Evolutionary conservation across 2,113 vertebrate species (phyloP).

Genomic region (Chaetorhynchus papuensis): DNA sequence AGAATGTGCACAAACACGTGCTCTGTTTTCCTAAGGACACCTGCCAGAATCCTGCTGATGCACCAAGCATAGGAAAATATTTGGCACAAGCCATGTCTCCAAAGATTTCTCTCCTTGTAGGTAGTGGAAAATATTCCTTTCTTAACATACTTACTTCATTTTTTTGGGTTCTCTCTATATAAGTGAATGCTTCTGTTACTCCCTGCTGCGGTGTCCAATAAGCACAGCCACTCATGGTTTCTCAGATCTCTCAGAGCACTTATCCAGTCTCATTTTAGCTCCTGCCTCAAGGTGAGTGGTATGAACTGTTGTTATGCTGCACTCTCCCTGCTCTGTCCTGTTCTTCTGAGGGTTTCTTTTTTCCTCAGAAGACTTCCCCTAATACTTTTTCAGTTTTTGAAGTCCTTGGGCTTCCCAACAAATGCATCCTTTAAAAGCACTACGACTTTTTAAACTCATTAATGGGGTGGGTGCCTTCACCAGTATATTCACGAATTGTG

Average conservation of each 20-base stretch:
- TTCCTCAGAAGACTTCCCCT: not conserved
- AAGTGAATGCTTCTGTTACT: not conserved
- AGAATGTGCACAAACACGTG: conserved; percentile 16
- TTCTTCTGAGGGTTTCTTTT: not conserved
- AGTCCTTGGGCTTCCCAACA: not conserved
- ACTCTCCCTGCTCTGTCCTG: not conserved
- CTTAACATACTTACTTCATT: not conserved
- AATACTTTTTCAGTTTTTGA: not conserved
- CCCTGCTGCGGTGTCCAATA: not conserved
- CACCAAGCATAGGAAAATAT: conserved; percentile 22
- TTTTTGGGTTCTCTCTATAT: not conserved
- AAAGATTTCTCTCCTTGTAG: conserved; percentile 29
- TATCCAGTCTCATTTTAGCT: not conserved
- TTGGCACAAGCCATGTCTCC: not conserved
- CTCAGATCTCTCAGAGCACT: not conserved
- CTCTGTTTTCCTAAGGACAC: conserved; percentile 43
- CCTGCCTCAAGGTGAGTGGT: not conserved
- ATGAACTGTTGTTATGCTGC: not conserved
- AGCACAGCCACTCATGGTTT: not conserved
- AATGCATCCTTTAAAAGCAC: not conserved
- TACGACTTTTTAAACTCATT: not conserved
- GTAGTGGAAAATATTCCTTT: conserved; percentile 34
- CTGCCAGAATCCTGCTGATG: conserved; percentile 45
- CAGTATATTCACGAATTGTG: not conserved
- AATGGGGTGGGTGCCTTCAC: not conserved